Percentiles rank a stretch among this genome's conserved stretches.
phyloP scores from a whole-genome alignment of 2,113 vertebrate genomes.

The Phrynosoma blainvillii region DNA sequence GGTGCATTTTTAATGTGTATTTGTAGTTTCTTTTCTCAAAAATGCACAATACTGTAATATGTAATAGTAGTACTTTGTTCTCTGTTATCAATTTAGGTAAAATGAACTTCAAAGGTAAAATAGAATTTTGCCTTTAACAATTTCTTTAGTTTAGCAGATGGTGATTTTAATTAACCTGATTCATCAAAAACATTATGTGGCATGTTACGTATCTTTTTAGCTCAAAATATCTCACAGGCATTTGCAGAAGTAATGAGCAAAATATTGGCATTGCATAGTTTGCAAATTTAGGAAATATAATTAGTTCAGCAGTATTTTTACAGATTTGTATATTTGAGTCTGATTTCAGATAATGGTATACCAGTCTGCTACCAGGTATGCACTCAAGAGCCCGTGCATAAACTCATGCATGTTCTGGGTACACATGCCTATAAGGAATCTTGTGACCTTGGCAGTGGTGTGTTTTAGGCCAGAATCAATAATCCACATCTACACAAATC shows the following conservation, averaged over 20 bases:
- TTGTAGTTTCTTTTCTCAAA: not conserved
- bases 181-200: constrained; percentile 20
- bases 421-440: no score
- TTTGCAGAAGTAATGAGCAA: not conserved
- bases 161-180: constrained; percentile 23
- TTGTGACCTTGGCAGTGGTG: no score
- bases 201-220: not conserved
- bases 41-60: constrained; percentile 16
- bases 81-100: constrained; percentile 38
- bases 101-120: constrained; percentile 32
- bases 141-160: constrained; percentile 55
- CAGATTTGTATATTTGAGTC: not conserved
- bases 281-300: not conserved
- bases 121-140: constrained; percentile 29
- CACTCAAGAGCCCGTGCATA: no score
- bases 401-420: no score
- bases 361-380: not conserved
- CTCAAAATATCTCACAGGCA: constrained; percentile 47
- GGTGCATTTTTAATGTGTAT: not conserved
- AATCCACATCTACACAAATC: no score
- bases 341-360: not conserved
- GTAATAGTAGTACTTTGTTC: constrained; percentile 33
- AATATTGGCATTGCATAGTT: not conserved
- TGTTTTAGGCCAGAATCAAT: no score
- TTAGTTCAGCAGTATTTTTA: not conserved